Conservation (phyloP, 2,888 invertebrate species). For the Stictocephala bisonia region DNA sequence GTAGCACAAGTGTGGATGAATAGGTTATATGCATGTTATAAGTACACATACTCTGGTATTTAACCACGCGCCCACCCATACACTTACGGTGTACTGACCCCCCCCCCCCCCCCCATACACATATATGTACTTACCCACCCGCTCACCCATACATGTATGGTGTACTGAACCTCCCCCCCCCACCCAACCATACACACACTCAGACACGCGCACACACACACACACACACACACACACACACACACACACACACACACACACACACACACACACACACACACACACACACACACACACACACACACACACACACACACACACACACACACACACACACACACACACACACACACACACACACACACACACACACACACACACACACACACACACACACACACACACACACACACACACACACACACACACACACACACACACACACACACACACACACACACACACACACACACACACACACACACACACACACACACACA, state of each 20-base stretch:
- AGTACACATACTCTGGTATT: too few species aligned
- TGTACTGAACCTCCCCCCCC: too few species aligned
- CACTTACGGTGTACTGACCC: too few species aligned
- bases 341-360: neutral
- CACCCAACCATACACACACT: neutral
- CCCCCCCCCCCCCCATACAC: too few species aligned
- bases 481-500: neutral
- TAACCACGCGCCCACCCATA: too few species aligned
- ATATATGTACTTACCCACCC: too few species aligned
- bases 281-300: neutral
- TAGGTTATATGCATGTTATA: too few species aligned
- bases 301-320: neutral
- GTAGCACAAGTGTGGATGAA: too few species aligned
- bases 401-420: neutral
- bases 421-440: neutral
- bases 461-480: neutral
- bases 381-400: neutral
- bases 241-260: neutral
- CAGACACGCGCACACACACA: neutral
- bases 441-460: neutral
- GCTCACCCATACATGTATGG: too few species aligned
- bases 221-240: neutral
- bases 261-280: neutral
- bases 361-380: neutral
- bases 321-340: neutral